These are phyloP conservation scores for Acrocephalus arundinaceus DNA, from an alignment of 2,113 vertebrate genomes.

Conservation along the genomic window DNA sequence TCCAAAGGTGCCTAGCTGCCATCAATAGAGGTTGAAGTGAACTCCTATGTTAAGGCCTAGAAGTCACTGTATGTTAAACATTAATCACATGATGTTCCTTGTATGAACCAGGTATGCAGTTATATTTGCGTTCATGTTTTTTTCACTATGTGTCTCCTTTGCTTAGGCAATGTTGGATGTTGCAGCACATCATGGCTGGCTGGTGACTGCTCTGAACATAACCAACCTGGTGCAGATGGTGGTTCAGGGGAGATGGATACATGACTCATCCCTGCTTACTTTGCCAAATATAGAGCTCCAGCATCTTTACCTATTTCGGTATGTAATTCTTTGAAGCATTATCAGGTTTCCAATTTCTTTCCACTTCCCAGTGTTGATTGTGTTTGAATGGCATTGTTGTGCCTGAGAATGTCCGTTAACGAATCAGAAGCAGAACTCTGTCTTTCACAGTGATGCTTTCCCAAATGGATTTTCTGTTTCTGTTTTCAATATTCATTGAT, in stretches of 20 bases:
- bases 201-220: slow-evolving; percentile 87
- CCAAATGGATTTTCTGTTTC: slow-evolving; percentile 24
- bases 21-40: neutral
- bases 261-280: slow-evolving; percentile 88
- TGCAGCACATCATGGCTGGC: slow-evolving; percentile 91
- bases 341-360: neutral
- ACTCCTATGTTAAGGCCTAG: neutral
- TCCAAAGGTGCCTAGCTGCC: neutral
- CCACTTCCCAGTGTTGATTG: neutral
- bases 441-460: neutral
- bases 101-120: neutral
- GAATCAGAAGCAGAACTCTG: neutral
- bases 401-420: neutral
- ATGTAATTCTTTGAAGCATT: slow-evolving; percentile 13
- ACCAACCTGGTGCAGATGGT: slow-evolving; percentile 94
- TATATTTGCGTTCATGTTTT: neutral
- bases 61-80: neutral
- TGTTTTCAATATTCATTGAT: slow-evolving; percentile 37
- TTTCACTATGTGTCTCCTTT: neutral
- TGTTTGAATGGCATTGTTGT: neutral
- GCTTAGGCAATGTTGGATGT: slow-evolving; percentile 94
- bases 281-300: slow-evolving; percentile 87
- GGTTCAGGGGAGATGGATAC: slow-evolving; percentile 91
- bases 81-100: neutral
- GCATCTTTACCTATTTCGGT: slow-evolving; percentile 91